These are phyloP conservation scores for Drosophila lini DNA, from an alignment of 1,140 invertebrate species.

Conservation along the genomic window DNA sequence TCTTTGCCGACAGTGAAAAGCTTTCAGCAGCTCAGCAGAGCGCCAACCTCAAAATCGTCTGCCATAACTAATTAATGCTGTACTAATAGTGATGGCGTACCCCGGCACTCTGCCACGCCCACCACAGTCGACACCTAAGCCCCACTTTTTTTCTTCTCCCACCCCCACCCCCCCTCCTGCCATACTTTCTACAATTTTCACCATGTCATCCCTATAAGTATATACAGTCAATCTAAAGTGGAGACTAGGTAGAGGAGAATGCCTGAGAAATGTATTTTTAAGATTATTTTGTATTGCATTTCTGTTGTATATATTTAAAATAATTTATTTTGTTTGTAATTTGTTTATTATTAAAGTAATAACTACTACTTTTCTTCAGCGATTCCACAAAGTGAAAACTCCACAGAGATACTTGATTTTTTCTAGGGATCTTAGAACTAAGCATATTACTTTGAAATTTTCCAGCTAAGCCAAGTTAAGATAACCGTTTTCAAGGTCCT, in stretches of 20 bases:
- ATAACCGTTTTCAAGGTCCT: neutral
- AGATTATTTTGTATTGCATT: no score
- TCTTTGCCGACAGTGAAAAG: slow-evolving; percentile 71
- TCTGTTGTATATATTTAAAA: no score
- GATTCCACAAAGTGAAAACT: no score
- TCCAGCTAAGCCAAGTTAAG: no score
- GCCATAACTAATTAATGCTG: slow-evolving; percentile 84
- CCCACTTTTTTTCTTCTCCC: neutral
- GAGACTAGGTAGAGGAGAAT: neutral
- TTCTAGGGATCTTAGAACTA: no score
- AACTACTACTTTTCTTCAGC: no score
- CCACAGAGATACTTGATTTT: no score
- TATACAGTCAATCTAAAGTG: slow-evolving; percentile 13
- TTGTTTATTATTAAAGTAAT: no score
- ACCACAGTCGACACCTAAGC: slow-evolving; percentile 30
- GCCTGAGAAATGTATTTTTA: neutral
- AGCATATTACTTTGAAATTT: no score
- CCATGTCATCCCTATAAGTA: slow-evolving; percentile 18
- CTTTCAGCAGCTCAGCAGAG: slow-evolving; percentile 69
- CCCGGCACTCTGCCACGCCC: slow-evolving; percentile 37
- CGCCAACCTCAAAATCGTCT: slow-evolving; percentile 84
- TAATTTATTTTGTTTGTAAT: no score
- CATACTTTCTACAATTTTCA: slow-evolving; percentile 7
- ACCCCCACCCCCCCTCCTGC: no score
- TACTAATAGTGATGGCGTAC: slow-evolving; percentile 71